These are phyloP conservation scores for Zhengitettix transpicula DNA, from an alignment of 2,888 invertebrate genomes.

Conservation along the genomic window DNA sequence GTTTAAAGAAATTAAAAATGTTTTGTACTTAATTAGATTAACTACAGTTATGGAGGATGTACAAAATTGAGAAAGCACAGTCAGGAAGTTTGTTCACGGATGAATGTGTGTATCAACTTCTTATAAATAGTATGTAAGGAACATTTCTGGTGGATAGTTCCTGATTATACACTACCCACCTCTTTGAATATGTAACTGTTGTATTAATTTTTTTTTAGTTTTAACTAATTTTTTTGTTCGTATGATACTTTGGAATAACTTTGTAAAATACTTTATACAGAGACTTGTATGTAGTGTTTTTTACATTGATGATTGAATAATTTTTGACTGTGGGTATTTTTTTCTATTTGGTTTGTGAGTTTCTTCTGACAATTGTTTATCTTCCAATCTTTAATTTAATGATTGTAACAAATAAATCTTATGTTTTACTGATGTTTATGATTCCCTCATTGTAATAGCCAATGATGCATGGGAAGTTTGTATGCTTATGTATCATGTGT, in stretches of 20 bases:
- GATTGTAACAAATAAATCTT: not conserved
- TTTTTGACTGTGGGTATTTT: too few relatives aligned
- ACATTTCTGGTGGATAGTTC: not conserved
- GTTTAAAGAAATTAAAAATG: not conserved
- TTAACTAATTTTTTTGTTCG: too few relatives aligned
- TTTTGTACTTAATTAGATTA: slow-evolving; percentile 9
- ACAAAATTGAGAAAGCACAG: slow-evolving; percentile 11
- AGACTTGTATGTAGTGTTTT: too few relatives aligned
- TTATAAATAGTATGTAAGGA: not conserved
- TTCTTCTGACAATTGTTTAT: not conserved
- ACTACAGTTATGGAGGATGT: slow-evolving; percentile 7
- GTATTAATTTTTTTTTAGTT: too few relatives aligned
- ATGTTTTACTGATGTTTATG: not conserved
- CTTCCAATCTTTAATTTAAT: not conserved
- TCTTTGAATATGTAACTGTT: not conserved
- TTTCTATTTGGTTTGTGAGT: not conserved
- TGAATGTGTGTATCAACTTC: slow-evolving; percentile 3
- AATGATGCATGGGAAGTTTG: slow-evolving; percentile 2
- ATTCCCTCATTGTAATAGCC: not conserved
- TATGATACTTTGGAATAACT: too few relatives aligned
- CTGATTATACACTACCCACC: not conserved
- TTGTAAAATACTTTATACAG: too few relatives aligned
- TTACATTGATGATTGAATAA: too few relatives aligned
- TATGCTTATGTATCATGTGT: slow-evolving; percentile 8
- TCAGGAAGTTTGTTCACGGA: slow-evolving; percentile 1